These are phyloP conservation scores for Scytalopus superciliaris DNA, from an alignment of 2,113 vertebrate genomes.

Conservation along the genomic window DNA sequence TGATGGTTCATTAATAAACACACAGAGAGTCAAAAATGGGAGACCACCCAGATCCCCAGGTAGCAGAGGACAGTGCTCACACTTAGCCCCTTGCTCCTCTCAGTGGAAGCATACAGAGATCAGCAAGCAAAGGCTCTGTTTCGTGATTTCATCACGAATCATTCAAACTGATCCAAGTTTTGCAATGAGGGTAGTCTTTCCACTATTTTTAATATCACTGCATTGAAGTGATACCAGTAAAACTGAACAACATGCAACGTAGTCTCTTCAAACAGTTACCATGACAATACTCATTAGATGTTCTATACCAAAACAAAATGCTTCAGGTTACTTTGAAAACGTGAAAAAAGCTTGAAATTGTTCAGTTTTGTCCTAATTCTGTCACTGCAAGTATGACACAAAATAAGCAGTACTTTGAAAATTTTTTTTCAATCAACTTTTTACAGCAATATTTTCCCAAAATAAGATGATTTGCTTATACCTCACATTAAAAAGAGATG, in stretches of 20 bases:
- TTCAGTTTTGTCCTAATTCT: conserved; percentile 55
- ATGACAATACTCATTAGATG: conserved; percentile 40
- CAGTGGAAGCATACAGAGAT: background rate
- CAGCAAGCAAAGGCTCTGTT: background rate
- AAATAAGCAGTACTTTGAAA: conserved; percentile 30
- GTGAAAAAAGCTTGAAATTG: background rate
- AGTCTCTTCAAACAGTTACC: conserved; percentile 19
- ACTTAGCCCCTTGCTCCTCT: background rate
- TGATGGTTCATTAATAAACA: background rate
- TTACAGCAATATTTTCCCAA: conserved; percentile 18
- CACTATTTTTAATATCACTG: conserved; percentile 16
- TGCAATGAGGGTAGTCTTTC: background rate
- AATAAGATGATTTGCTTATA: conserved; percentile 29
- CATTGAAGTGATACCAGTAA: conserved; percentile 1
- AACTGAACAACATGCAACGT: background rate
- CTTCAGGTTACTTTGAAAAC: conserved; percentile 49
- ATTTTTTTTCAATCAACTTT: background rate
- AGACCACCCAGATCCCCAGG: background rate
- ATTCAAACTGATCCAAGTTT: background rate
- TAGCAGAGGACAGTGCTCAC: background rate
- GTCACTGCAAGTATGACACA: conserved; percentile 9
- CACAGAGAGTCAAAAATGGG: background rate
- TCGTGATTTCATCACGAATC: background rate
- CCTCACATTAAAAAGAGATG: background rate
- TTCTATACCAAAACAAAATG: conserved; percentile 48